Evolutionary conservation across 2,113 vertebrate genomes (phyloP).

Genomic region (Dipodomys ordii): DNA sequence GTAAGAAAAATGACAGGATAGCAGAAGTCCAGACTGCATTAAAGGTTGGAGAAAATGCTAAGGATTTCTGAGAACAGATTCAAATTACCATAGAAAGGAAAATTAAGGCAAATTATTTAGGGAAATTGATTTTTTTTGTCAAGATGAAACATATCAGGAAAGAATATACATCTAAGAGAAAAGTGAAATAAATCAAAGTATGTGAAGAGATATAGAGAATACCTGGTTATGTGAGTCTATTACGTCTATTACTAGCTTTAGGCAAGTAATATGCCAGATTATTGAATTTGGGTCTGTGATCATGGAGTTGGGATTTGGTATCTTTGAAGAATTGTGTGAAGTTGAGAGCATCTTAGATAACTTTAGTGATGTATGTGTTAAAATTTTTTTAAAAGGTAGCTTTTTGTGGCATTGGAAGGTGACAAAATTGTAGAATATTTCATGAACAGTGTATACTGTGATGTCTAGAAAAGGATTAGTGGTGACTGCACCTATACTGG

Average conservation of each 20-base stretch:
- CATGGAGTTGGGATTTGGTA: not conserved
- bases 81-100: slow-evolving; percentile 18
- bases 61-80: slow-evolving; percentile 40
- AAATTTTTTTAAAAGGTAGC: not conserved
- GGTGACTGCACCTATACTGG: not conserved
- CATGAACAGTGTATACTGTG: not conserved
- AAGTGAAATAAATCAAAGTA: not conserved
- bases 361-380: not conserved
- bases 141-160: not conserved
- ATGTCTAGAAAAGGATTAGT: slow-evolving; percentile 31
- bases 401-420: slow-evolving; percentile 28
- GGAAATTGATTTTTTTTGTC: not conserved
- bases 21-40: not conserved
- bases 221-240: not conserved
- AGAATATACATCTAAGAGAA: not conserved
- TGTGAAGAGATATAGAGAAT: not conserved
- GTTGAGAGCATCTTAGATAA: not conserved
- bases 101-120: slow-evolving; percentile 30
- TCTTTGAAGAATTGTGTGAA: not conserved
- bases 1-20: not conserved
- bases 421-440: not conserved
- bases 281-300: not conserved
- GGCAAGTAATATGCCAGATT: not conserved
- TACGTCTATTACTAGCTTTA: not conserved
- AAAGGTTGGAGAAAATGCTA: slow-evolving; percentile 32